These are phyloP conservation scores for Biston stratarius DNA, from an alignment of 2,888 invertebrate species.

Conservation along the genomic window DNA sequence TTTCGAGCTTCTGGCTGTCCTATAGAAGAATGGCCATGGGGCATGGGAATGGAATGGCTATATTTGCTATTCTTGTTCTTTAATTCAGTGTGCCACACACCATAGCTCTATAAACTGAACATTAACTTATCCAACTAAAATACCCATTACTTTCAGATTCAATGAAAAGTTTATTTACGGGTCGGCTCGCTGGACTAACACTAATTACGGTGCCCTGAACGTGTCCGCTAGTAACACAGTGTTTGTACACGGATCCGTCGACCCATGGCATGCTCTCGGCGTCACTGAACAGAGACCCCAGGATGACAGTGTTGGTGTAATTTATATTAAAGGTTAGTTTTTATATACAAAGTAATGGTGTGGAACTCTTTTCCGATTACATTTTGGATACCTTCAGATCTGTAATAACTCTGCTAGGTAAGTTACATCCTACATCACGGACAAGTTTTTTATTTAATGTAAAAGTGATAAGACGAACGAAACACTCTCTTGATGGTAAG, in stretches of 20 bases:
- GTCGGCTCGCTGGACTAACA: slow-evolving; percentile 91
- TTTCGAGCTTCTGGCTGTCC: too few species aligned
- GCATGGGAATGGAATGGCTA: too few species aligned
- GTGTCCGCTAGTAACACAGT: slow-evolving; percentile 91
- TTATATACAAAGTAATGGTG: background rate
- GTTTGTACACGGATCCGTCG: slow-evolving; percentile 95
- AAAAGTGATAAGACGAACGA: too few species aligned
- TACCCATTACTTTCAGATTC: slow-evolving; percentile 75
- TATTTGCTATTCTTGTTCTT: too few species aligned
- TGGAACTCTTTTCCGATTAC: background rate
- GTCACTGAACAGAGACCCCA: slow-evolving; percentile 86
- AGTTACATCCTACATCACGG: too few species aligned
- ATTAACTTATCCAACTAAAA: background rate
- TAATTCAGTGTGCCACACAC: too few species aligned
- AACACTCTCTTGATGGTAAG: too few species aligned
- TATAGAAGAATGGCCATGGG: too few species aligned
- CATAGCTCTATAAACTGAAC: too few species aligned
- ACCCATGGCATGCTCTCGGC: slow-evolving; percentile 95
- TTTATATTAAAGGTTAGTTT: slow-evolving; percentile 90
- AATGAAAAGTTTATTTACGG: slow-evolving; percentile 86
- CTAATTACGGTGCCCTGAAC: slow-evolving; percentile 91
- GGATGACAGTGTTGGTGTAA: slow-evolving; percentile 86
- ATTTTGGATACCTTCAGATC: too few species aligned
- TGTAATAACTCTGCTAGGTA: too few species aligned
- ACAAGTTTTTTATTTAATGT: too few species aligned